These are phyloP conservation scores for Chymomyza caudatula DNA, from an alignment of 2,888 invertebrate species.

Conservation along the genomic window DNA sequence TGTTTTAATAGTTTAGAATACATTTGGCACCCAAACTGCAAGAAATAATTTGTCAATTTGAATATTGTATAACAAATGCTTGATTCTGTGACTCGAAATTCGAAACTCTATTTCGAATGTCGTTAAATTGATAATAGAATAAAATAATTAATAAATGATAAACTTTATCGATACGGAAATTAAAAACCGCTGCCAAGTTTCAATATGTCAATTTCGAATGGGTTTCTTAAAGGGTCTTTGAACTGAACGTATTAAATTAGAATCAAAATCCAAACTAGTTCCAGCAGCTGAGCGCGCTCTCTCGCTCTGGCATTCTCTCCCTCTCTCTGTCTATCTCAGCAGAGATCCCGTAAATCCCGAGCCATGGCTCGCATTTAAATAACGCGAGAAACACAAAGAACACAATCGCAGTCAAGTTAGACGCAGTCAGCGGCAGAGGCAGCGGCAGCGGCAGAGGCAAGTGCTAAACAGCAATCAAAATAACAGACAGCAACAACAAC, in stretches of 20 bases:
- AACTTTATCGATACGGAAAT: neutral
- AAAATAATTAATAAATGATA: too few species aligned
- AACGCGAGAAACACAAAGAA: constrained; percentile 23
- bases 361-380: constrained; percentile 4
- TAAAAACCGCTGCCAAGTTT: neutral
- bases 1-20: neutral
- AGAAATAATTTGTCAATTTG: neutral
- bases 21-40: neutral
- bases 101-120: neutral
- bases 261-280: neutral
- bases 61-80: too few species aligned
- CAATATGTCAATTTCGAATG: neutral
- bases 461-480: neutral
- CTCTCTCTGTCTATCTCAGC: neutral
- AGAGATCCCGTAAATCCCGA: neutral
- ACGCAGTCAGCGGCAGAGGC: neutral
- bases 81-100: too few species aligned
- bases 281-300: neutral
- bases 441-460: neutral
- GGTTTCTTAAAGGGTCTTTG: neutral
- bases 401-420: neutral
- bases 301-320: neutral
- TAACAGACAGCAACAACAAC: neutral
- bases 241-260: neutral
- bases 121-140: too few species aligned